Base-by-base conservation (phyloP, 2,113 vertebrate genomes). In the Pygathrix nemaeus region DNA sequence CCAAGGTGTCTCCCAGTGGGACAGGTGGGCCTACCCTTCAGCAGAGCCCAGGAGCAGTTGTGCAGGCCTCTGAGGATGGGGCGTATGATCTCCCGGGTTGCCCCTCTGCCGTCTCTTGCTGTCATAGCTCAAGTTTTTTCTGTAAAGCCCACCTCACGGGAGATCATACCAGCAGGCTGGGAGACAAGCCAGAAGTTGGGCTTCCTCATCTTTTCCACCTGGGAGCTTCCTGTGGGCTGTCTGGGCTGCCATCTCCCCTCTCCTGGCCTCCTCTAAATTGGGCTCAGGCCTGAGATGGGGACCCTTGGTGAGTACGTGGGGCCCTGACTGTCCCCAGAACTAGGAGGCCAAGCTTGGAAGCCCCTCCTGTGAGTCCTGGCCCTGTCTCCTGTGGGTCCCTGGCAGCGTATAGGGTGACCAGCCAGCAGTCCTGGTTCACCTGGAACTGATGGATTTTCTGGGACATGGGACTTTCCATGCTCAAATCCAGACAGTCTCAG, bases 41-140 rank as follows among this genome's bases (percentile, higher is more conserved):
- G 10, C 7, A 27, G 57, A 16, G 30, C 61, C 3, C 1, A 75
- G 35, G 48, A n/a, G 43, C 4, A 0, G 16, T 8, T 14, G 4
- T 25, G 1, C 8, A 2, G 2, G 30, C 13, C 55, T 82, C 12
- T 38, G 30, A 25, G n/a, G 30, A 3, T 30, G 32, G 12, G 23
- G 23, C 25, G 78, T 61, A 8, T 20, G n/a, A 27, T 16, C 32
- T 94, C 80, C 45, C 16, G 21, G 48, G 50, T 3, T 16, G 64
- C 32, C 38, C 40, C 43, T 72, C 6, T 8, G 2, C 35, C 25
- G 50, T 12, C 40, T 0, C 3, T 17, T 23, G 27, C 23, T 13
- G 17, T 40, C 13, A 6, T 6, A 43, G 30, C 64, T 66, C 32
- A 88, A 88, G 66, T 59, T 43, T 64, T 35, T 61, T 38, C 64